Evolutionary conservation across 2,113 vertebrate genomes (phyloP).

Genomic region (Hiodon alosoides): DNA sequence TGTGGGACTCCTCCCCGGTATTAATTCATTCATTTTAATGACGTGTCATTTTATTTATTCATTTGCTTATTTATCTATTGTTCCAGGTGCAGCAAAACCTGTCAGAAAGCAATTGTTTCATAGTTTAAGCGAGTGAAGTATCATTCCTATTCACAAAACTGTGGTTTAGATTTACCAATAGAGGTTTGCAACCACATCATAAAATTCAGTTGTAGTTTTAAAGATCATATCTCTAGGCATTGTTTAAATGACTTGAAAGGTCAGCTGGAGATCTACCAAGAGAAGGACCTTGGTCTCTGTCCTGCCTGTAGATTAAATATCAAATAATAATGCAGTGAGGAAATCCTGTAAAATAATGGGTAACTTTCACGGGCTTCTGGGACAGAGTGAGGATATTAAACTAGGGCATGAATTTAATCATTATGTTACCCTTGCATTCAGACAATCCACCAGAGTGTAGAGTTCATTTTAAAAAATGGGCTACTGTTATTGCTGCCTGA

Average conservation of each 20-base stretch:
- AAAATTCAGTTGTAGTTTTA: too few relatives aligned
- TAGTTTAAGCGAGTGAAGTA: too few relatives aligned
- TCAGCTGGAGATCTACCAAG: not conserved
- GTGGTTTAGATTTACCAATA: too few relatives aligned
- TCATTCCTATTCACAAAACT: too few relatives aligned
- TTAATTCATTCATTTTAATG: too few relatives aligned
- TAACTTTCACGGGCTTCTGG: conserved; percentile 44
- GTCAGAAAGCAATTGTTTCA: too few relatives aligned
- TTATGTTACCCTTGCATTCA: conserved; percentile 44
- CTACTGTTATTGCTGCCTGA: conserved; percentile 28
- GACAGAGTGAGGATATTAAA: conserved; percentile 37
- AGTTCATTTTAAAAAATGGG: conserved; percentile 37
- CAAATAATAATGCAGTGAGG: conserved; percentile 2
- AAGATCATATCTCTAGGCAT: too few relatives aligned
- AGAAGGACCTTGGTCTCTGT: conserved; percentile 10
- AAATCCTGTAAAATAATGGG: conserved; percentile 29
- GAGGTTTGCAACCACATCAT: too few relatives aligned
- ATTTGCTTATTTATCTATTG: too few relatives aligned
- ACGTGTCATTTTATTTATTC: too few relatives aligned
- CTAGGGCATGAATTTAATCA: conserved; percentile 44
- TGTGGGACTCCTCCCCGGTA: too few relatives aligned
- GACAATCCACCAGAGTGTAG: conserved; percentile 40
- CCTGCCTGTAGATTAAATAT: conserved; percentile 25
- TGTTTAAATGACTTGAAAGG: conserved; percentile 4
- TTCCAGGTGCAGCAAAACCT: too few relatives aligned